phyloP scores from a whole-genome alignment of 2,797 vertebrate genomes.

The Hypotaenidia philippensis region DNA sequence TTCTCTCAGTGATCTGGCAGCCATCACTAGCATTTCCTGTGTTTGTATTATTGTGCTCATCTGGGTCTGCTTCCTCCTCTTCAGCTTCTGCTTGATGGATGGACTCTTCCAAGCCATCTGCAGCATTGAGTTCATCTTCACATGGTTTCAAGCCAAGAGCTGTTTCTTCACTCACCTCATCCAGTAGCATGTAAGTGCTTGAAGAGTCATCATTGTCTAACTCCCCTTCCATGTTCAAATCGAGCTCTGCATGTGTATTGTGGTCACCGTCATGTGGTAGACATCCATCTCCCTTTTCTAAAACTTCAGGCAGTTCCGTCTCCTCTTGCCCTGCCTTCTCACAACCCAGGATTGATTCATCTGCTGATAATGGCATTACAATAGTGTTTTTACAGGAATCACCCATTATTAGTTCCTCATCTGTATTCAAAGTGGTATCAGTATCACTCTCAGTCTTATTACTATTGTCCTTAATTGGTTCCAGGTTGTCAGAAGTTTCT shows the following conservation, averaged over 20 bases:
- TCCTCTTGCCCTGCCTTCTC: background rate
- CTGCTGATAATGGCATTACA: background rate
- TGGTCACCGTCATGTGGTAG: background rate
- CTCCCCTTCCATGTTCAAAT: background rate
- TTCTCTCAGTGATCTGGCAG: background rate
- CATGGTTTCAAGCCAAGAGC: background rate
- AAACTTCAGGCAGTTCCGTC: background rate
- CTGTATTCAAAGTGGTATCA: background rate
- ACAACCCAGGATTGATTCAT: background rate
- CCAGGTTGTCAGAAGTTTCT: background rate
- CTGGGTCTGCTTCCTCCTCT: slow-evolving; percentile 16
- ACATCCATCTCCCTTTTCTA: background rate
- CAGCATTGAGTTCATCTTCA: background rate
- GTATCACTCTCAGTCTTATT: slow-evolving; percentile 14
- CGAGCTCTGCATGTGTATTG: background rate
- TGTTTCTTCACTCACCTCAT: background rate
- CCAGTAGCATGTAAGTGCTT: background rate
- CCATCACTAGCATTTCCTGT: background rate
- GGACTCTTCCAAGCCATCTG: background rate
- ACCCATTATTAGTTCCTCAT: slow-evolving; percentile 6
- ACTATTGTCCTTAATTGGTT: slow-evolving; percentile 7
- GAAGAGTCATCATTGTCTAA: background rate
- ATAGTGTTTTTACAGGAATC: background rate
- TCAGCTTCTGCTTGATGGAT: background rate
- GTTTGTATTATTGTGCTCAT: background rate